Evolutionary conservation across 2,888 invertebrate species (phyloP).

Genomic region (Eubasilissa splendida): DNA sequence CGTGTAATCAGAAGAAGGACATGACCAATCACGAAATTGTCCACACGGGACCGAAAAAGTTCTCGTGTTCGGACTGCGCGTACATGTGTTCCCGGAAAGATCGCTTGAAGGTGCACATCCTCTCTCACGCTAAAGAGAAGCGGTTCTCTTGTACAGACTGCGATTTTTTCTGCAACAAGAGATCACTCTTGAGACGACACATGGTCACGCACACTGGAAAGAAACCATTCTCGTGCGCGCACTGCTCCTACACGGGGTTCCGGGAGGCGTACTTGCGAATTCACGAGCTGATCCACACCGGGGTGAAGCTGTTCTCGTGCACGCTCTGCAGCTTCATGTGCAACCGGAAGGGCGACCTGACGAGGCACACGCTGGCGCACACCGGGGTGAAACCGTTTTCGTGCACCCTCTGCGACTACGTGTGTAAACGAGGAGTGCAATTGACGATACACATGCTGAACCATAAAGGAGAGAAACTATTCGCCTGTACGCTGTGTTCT

Average conservation of each 20-base stretch:
- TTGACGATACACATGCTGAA: not conserved
- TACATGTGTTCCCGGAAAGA: not conserved
- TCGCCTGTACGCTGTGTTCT: not conserved
- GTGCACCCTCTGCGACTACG: not conserved
- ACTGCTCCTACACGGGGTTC: not conserved
- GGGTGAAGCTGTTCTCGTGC: constrained; percentile 6
- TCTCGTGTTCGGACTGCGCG: not conserved
- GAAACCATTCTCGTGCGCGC: not conserved
- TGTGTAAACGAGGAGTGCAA: not conserved
- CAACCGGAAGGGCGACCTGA: not conserved
- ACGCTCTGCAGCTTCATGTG: not conserved
- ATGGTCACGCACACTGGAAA: not conserved
- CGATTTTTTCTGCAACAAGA: not conserved
- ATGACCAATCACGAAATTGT: not conserved
- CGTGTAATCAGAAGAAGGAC: not conserved
- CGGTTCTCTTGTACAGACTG: not conserved
- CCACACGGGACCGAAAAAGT: not conserved
- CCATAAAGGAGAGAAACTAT: not conserved
- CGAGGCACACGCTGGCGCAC: not conserved
- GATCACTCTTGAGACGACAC: not conserved
- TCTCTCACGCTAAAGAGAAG: not conserved
- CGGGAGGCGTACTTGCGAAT: not conserved
- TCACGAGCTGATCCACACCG: not conserved
- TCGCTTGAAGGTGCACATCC: not conserved
- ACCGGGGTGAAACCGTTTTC: not conserved